Conservation (phyloP, 2,797 vertebrate species). For the Gymnothorax javanicus region DNA sequence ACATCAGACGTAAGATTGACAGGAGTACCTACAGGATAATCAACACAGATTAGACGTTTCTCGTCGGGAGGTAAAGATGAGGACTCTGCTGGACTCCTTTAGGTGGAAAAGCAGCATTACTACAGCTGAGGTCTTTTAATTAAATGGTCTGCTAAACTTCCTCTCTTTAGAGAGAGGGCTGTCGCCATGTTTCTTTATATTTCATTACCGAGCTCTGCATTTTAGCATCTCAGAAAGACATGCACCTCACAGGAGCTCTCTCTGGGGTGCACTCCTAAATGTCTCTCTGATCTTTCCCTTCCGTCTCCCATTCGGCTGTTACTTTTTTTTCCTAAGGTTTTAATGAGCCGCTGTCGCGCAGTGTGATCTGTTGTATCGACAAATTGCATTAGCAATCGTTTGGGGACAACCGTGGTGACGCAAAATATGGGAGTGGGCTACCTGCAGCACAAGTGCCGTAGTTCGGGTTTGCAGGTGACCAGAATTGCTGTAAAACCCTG, state of each 20-base stretch:
- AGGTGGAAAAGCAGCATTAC: conserved; percentile 51
- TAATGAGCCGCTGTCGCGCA: conserved; percentile 47
- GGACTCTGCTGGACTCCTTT: conserved; percentile 40
- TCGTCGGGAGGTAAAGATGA: conserved; percentile 47
- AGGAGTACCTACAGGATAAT: conserved; percentile 9
- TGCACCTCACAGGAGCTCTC: background rate
- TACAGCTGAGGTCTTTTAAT: conserved; percentile 52
- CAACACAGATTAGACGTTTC: conserved; percentile 22
- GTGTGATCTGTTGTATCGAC: background rate
- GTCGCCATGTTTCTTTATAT: background rate
- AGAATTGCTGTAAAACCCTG: background rate
- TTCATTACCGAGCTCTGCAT: background rate
- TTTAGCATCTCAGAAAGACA: background rate
- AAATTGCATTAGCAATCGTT: background rate
- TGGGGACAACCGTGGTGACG: background rate
- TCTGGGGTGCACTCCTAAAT: conserved; percentile 14
- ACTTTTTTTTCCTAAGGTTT: conserved; percentile 40
- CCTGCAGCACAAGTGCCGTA: background rate
- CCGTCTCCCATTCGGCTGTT: conserved; percentile 34
- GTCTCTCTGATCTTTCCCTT: conserved; percentile 27
- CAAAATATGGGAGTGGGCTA: background rate
- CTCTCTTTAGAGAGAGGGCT: background rate
- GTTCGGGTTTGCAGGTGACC: background rate
- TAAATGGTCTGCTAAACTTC: conserved; percentile 46
- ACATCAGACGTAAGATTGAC: background rate